Base-by-base conservation (phyloP, 2,797 vertebrate species). In the Cirrhinus mrigala region DNA sequence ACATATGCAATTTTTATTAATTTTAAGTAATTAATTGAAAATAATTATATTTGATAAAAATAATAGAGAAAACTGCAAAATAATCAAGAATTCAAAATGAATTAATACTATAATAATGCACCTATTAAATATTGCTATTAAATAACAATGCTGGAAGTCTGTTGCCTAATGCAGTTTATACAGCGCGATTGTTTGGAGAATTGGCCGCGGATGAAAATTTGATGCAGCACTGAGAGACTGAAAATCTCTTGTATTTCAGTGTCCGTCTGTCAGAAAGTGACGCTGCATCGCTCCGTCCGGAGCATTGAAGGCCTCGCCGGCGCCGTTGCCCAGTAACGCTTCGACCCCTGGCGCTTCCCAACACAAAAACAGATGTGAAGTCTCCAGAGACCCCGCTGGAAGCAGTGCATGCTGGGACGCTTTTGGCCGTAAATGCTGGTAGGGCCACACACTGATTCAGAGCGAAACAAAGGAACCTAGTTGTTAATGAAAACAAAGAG, bases 281-380 rank as follows among this genome's bases (percentile, higher is more conserved):
- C 3, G 10, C 50, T 69, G 62, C 62, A 37, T n/a, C 12, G 33
- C n/a, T 24, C 8, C 0, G 14, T 83, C 71, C 81, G 37, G 5
- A 0, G 20, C 44, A 22, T 46, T 66, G 29, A 76, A 77, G 73
- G 18, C 60, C 46, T 68, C 58, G 5, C 16, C 24, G 56, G 24
- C 64, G 9, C 64, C 7, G 64, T 82, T 82, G 54, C 80, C 80
- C 69, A n/a, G 81, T 48, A 83, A 83, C 82, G n/a, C 4, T 10
- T 66, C 40, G 69, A 69, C 79, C 71, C 37, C 50, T 24, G 12
- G 62, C 12, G 73, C 71, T 66, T 20, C 18, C 44, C 24, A 40
- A 79, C 37, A 71, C 76, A 75, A 79, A 84, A 83, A 79, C 86
- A 87, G 81, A 83, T 87, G 81, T 56, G 81, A 29, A 11, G 71